Percentiles rank a stretch among this genome's conserved stretches.
Evolutionary conservation across 2,113 vertebrate genomes (phyloP).

Genomic region (Porphyrio hochstetteri): DNA sequence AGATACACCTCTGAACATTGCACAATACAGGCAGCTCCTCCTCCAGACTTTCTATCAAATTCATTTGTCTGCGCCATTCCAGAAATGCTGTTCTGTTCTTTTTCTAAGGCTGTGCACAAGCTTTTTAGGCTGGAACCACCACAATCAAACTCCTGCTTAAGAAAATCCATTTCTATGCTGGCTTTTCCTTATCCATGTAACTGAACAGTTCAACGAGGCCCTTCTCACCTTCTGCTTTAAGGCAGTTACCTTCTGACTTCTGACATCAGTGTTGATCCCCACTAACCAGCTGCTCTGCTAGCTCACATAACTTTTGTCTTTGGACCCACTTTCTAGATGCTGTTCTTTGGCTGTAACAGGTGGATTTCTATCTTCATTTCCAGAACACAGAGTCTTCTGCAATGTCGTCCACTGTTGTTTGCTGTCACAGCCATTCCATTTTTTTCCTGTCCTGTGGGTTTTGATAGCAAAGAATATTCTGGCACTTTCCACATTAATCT

Average conservation of each 20-base stretch:
- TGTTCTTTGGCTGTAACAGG: background rate
- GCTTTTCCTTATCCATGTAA: background rate
- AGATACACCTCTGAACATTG: background rate
- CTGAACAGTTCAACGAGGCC: background rate
- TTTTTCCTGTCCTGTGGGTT: background rate
- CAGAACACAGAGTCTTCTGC: background rate
- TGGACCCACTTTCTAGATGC: background rate
- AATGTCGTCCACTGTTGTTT: background rate
- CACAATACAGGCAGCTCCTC: background rate
- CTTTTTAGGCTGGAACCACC: background rate
- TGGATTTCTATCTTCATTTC: background rate
- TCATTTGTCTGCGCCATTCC: background rate
- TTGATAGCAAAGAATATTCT: background rate
- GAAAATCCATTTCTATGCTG: background rate
- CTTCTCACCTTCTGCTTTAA: background rate
- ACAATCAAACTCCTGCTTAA: background rate
- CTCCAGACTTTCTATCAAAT: background rate
- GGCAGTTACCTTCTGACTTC: background rate
- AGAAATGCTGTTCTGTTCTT: background rate
- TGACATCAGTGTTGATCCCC: background rate
- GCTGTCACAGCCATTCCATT: background rate
- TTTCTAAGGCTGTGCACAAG: background rate
- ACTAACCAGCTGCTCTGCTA: background rate
- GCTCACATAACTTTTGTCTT: background rate
- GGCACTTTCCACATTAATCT: background rate